Evolutionary conservation across 2,113 vertebrate genomes (phyloP), one percentile per base, ranked within the genome.

Genomic region (Dasypus novemcinctus): DNA sequence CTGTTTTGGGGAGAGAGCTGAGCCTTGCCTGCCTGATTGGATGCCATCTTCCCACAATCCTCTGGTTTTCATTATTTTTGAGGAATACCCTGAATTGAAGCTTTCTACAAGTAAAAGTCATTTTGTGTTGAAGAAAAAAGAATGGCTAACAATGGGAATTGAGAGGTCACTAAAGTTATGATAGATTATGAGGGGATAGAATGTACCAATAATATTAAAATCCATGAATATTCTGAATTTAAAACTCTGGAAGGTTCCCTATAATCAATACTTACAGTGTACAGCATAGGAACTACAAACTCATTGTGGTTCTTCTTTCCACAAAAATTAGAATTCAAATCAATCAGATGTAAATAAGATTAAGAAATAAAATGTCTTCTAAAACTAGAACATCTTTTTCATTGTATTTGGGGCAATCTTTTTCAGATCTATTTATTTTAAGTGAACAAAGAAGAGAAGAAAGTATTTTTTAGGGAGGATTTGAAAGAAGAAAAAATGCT

Each of bases 361-460:
- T 18, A 64, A 86, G 61, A 80, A 87, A 90, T 84, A 90, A 80
- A 87, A 80, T 83, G 2, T 78, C 21, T 94, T 94, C 31, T 80
- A 93, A 95, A 95, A 75, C 52, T 54, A 87, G 72, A 87, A 54
- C 21, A 75, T 49, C 25, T 91, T 93, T 93, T 81, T 92, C 86
- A 57, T 17, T 61, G 29, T 33, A 75, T 89, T 86, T 94, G 68
- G 41, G 80, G 13, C 43, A 86, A 3, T 89, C 46, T 76, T 76
- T 25, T 64, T 57, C 0, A 52, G 63, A 52, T 88, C 52, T 38
- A 89, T 46, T 29, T 74, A 74, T 79, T 79, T 81, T 71, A 93
- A 68, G 17, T 36, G n/a, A 36, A 92, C 86, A 87, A 41, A 82
- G 75, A 63, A 5, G 33, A 20, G 25, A 61, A 21, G 18, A 87